Evolutionary conservation across 1,140 invertebrate genomes (phyloP).

Genomic region (Branchinecta lynchi): DNA sequence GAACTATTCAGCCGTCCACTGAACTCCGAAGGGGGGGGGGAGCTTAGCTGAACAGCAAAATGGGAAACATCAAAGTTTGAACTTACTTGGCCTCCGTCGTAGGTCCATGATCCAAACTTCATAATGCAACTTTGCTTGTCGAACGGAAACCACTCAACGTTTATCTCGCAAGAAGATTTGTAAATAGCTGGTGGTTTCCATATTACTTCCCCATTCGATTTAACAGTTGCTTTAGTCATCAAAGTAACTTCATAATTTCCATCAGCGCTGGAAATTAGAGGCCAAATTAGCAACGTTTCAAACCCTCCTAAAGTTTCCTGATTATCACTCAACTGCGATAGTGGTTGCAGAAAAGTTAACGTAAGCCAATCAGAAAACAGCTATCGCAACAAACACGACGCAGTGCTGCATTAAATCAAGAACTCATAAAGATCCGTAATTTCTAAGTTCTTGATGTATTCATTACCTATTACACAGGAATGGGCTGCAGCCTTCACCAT

Average conservation of each 20-base stretch:
- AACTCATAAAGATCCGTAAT: no score
- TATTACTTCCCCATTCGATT: conserved; percentile 72
- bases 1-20: no score
- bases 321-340: no score
- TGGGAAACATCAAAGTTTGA: not conserved
- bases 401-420: not conserved
- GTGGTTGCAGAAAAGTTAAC: no score
- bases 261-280: conserved; percentile 49
- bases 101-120: conserved; percentile 95
- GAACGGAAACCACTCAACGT: conserved; percentile 90
- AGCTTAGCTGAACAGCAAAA: no score
- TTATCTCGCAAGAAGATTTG: conserved; percentile 91
- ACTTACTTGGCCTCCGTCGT: conserved; percentile 63
- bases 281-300: not conserved
- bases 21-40: no score
- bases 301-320: not conserved
- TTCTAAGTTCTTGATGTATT: no score
- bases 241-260: conserved; percentile 94
- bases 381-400: conserved; percentile 16
- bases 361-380: not conserved
- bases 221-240: conserved; percentile 88
- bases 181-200: conserved; percentile 99
- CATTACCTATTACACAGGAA: no score
- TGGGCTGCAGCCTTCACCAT: no score
- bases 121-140: conserved; percentile 85